phyloP scores from a whole-genome alignment of 2,113 vertebrate species.

The Vidua chalybeata region DNA sequence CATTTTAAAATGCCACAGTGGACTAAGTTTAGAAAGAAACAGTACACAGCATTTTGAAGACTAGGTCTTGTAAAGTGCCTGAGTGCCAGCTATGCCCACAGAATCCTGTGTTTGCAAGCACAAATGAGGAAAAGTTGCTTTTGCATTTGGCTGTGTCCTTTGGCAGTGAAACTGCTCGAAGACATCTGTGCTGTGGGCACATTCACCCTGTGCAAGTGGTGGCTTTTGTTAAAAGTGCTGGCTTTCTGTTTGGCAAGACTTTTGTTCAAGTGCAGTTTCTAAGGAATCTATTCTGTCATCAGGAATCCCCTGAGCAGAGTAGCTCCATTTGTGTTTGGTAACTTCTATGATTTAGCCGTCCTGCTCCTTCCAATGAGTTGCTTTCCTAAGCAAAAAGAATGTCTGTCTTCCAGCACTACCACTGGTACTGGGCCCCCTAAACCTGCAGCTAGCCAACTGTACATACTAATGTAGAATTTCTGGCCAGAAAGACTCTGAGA shows the following conservation, averaged over 20 bases:
- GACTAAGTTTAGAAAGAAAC: background rate
- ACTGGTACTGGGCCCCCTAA: background rate
- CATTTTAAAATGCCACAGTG: background rate
- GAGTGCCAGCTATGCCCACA: background rate
- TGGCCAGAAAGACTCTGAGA: background rate
- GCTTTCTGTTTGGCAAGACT: conserved; percentile 5
- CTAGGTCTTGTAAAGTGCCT: background rate
- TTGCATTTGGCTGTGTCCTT: background rate
- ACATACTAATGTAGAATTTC: background rate
- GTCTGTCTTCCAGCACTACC: background rate
- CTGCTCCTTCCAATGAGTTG: background rate
- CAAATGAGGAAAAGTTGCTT: background rate
- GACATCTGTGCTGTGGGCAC: background rate
- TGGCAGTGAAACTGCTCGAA: background rate
- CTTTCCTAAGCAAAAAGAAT: background rate
- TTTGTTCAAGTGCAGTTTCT: background rate
- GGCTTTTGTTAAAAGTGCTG: background rate
- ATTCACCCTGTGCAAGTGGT: background rate
- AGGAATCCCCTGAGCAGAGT: background rate
- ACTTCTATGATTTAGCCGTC: background rate
- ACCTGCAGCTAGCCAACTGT: background rate
- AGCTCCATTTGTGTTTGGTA: background rate
- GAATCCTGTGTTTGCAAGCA: background rate
- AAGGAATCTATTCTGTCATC: background rate
- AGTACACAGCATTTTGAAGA: background rate